A percentile compares a stretch with the other conserved stretches of the same genome.
phyloP scores from a whole-genome alignment of 1,140 invertebrate genomes.

The Drosophila kohkoa region DNA sequence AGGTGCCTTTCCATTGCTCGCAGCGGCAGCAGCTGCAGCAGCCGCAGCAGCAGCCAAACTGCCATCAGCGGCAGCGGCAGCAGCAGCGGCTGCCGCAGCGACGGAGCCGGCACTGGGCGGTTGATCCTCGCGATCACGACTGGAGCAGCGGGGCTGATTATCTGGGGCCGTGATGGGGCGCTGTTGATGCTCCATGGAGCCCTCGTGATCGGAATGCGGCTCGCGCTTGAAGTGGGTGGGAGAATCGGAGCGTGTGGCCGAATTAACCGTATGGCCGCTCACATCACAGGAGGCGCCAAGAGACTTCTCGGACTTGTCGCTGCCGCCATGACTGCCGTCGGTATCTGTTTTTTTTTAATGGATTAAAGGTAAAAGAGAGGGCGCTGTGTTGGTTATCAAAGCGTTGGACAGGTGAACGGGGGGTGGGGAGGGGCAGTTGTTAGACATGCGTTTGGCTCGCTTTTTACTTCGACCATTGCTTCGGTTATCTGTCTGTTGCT shows the following conservation, averaged over 20 bases:
- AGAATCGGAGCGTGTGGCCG: conserved; percentile 66
- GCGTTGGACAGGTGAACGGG: conserved; percentile 37
- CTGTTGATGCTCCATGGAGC: conserved; percentile 80
- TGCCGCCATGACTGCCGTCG: conserved; percentile 69
- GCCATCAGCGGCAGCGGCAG: conserved; percentile 69
- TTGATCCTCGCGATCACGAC: conserved; percentile 72
- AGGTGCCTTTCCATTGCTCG: conserved; percentile 82
- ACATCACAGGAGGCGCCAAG: conserved; percentile 73
- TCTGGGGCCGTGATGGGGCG: conserved; percentile 50
- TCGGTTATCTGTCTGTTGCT: neutral
- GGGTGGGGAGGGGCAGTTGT: conserved; percentile 25
- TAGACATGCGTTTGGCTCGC: conserved; percentile 54
- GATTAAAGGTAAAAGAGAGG: conserved; percentile 63
- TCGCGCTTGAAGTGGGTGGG: conserved; percentile 80
- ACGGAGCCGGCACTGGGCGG: conserved; percentile 56
- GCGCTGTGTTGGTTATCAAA: conserved; percentile 76
- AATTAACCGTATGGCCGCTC: conserved; percentile 47
- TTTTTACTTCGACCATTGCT: neutral
- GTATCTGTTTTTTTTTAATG: conserved; percentile 57
- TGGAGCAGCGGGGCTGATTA: conserved; percentile 56
- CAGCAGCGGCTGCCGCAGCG: conserved; percentile 77
- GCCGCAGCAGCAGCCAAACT: conserved; percentile 56
- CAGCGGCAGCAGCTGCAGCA: conserved; percentile 76
- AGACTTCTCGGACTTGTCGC: conserved; percentile 83
- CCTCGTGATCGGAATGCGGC: conserved; percentile 84